phyloP scores from a whole-genome alignment of 2,797 vertebrate species.

The Macropus fuliginosus region DNA sequence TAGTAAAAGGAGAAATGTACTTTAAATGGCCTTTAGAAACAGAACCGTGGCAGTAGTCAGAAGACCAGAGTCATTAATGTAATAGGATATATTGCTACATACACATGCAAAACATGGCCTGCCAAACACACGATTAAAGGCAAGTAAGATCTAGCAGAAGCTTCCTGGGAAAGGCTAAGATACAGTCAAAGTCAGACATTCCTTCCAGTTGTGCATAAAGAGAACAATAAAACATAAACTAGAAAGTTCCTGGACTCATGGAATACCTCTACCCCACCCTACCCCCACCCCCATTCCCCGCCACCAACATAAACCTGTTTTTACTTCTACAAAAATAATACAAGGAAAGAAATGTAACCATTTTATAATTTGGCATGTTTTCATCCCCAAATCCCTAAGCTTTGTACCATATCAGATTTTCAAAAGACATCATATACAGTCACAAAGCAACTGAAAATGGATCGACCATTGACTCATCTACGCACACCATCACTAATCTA shows the following conservation, averaged over 20 bases:
- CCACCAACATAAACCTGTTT: conserved; percentile 7
- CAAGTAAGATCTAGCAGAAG: conserved; percentile 49
- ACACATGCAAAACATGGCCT: conserved; percentile 79
- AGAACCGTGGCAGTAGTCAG: conserved; percentile 78
- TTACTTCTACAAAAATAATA: conserved; percentile 51
- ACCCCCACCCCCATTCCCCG: not conserved
- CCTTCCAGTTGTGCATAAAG: conserved; percentile 61
- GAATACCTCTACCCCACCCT: not conserved
- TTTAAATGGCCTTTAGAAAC: conserved; percentile 78
- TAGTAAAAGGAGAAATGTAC: conserved; percentile 81
- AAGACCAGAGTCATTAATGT: conserved; percentile 78
- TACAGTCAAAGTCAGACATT: conserved; percentile 36
- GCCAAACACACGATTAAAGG: conserved; percentile 75
- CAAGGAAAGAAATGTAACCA: conserved; percentile 43
- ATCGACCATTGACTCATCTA: conserved; percentile 43
- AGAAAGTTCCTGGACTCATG: conserved; percentile 51
- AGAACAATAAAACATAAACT: conserved; percentile 46
- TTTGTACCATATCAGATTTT: conserved; percentile 73
- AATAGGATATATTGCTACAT: conserved; percentile 81
- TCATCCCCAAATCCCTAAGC: conserved; percentile 64
- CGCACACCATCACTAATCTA: conserved; percentile 42
- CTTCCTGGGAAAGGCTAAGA: conserved; percentile 67
- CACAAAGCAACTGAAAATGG: conserved; percentile 60
- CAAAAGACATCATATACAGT: conserved; percentile 67
- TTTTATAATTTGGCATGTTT: conserved; percentile 73